Evolutionary conservation across 2,113 vertebrate species (phyloP), one percentile per base, ranked within the genome.

Genomic region (Amphiprion percula): DNA sequence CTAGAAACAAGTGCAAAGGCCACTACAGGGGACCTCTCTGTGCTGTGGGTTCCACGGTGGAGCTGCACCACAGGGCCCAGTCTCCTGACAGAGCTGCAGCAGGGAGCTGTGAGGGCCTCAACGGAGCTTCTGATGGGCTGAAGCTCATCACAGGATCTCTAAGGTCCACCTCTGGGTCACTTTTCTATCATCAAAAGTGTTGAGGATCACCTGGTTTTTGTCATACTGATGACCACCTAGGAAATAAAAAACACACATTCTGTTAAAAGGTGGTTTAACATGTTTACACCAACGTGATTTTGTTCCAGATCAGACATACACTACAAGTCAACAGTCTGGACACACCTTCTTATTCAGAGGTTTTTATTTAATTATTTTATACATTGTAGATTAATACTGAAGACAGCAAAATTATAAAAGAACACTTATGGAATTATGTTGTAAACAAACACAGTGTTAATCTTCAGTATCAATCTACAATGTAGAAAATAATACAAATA

Each of bases 221-320:
- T 99, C 97, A 5, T 97, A 99, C 23, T 97, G 97, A 4, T 93
- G 65, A 0, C 98, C 98, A 21, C 97, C 98, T 99, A 89, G 5
- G 79, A 90, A 67, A 83, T 60, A 73, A 33, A 41, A 14, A 23
- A 50, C 5, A 44, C 16, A 23, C 16, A 7, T 6, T 37, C 2
- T 44, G 14, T 44, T 44, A 4, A 44, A 14, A 15, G 14, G 14
- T 15, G 41, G 41, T 15, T 44, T 41, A 41, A 10, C 10, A 30
- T 41, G 39, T 41, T 41, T 44, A 15, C 14, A 44, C 14, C 14
- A 44, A 44, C 15, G 41, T 15, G 41, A 44, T 44, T 12, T 3
- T 44, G 14, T 15, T 12, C 41, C 41, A 44, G n/a, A n/a, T 65
- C 10, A 44, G 41, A 9, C 7, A 33, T 8, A 33, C 4, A 33